Base-by-base conservation (phyloP, 2,113 vertebrate species). In the Miniopterus natalensis region DNA sequence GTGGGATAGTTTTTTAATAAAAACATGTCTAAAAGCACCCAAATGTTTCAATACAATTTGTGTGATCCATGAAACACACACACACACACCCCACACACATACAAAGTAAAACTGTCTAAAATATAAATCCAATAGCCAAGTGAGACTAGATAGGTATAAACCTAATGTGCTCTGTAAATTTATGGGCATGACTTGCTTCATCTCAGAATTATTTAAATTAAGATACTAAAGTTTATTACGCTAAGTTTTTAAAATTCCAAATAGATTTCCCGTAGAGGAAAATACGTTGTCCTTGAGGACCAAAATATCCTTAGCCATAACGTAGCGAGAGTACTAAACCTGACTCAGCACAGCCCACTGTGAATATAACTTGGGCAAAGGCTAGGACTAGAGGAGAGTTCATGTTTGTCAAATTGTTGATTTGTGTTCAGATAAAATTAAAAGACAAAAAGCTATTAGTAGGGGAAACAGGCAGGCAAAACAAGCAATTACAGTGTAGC, bases 171-270 rank as follows among this genome's bases (percentile, higher is more conserved):
- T 36, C 42, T 7, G 1, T 42, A 73, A 55, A 85, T 21, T 40
- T 63, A 65, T n/a, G 31, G 40, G 14, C 25, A 84, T 42, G 20
- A 85, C 25, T 61, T 80, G 8, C 21, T 66, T 66, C 80, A 78
- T 47, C 42, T 75, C 45, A 61, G 70, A 84, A 71, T 77, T 61
- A 36, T 81, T 75, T 88, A 84, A 84, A 77, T 77, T 83, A 92
- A 92, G 57, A 75, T 73, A 65, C 8, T 42, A 13, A 74, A 42
- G 4, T 42, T 73, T 59, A 49, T n/a, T 6, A 10, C 40, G 29
- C 31, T 84, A 71, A 71, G 59, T 68, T 84, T 61, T 84, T 57
- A n/a, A 63, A 88, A 55, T 89, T 49, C 55, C 23, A 57, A 89
- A 78, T 2, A 42, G 29, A 61, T 49, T 93, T 89, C 23, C 29